Evolutionary conservation across 2,113 vertebrate genomes (phyloP), one percentile per base, ranked within the genome.

Genomic region (Rostratula benghalensis): DNA sequence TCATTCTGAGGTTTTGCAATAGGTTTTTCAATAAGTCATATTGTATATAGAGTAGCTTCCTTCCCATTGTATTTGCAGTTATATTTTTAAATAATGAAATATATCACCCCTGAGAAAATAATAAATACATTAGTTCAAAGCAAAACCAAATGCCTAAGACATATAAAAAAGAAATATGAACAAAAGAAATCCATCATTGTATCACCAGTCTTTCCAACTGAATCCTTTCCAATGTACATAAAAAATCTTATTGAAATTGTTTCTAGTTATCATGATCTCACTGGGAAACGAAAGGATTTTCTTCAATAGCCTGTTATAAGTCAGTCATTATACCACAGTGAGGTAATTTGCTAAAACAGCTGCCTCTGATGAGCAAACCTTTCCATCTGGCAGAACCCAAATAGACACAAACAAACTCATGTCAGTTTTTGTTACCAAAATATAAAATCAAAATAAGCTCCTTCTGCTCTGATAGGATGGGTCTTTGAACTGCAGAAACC

Each of bases 311-410:
- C 30, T 97, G 94, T 83, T 97, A 83, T 90, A 98, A 97, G 87
- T 96, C 97, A 96, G 93, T 97, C 97, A 96, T 98, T 98, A 97
- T 94, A 96, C 76, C 83, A 90, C 37, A 97, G 97, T 98, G 98
- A 98, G 97, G 97, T 98, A 98, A 98, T 98, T 97, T 97, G 96
- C 98, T 98, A 97, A 98, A 98, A 97, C 97, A 98, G 97, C 98
- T 98, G 97, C 95, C 95, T 97, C 95, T 97, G 97, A 97, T 98
- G 98, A 98, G 97, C 84, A 98, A 98, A 97, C 88, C 97, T 98
- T 98, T 98, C 97, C 98, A 98, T 98, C 97, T 98, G 98, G 96
- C 95, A 97, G 87, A 97, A 88, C 60, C 76, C 88, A 93, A 90
- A 94, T 23, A 97, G 97, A 98, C 89, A 96, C 97, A 98, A 97